Evolutionary conservation across 2,888 invertebrate species (phyloP).

Genomic region (Ypsolopha sequella): DNA sequence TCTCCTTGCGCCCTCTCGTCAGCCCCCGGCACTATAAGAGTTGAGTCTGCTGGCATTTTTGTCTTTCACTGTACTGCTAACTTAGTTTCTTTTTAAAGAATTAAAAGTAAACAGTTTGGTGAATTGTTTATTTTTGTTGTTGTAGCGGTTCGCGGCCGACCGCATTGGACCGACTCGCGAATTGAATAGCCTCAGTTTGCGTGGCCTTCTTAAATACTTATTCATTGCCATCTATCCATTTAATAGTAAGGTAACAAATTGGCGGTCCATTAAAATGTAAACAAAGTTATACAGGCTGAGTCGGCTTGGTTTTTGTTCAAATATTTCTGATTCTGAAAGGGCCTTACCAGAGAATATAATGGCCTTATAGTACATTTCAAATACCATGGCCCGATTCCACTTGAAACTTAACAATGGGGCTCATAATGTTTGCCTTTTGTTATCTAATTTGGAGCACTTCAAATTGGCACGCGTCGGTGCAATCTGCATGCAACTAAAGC

Average conservation of each 20-base stretch:
- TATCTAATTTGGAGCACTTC: too few species aligned
- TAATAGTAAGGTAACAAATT: constrained; percentile 5
- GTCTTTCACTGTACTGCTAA: neutral
- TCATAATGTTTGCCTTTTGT: too few species aligned
- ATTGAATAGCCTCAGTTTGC: constrained; percentile 40
- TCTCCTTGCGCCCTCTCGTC: constrained; percentile 30
- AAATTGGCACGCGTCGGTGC: too few species aligned
- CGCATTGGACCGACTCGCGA: constrained; percentile 37
- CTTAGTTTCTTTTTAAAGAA: neutral
- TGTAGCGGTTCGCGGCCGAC: constrained; percentile 31
- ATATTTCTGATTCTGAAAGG: too few species aligned
- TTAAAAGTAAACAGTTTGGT: neutral
- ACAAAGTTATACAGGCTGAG: constrained; percentile 10
- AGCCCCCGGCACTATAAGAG: constrained; percentile 44
- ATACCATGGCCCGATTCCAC: too few species aligned
- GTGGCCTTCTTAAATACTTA: constrained; percentile 60
- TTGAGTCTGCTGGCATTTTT: constrained; percentile 61
- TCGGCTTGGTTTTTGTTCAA: too few species aligned
- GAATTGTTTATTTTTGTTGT: neutral
- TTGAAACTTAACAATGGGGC: too few species aligned
- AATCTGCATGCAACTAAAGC: too few species aligned
- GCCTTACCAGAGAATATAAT: too few species aligned
- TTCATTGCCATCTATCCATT: constrained; percentile 3
- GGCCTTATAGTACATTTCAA: too few species aligned
- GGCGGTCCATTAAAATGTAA: constrained; percentile 20